A percentile compares a stretch with the other conserved stretches of the same genome.
Evolutionary conservation across 2,113 vertebrate species (phyloP).

Genomic region (Murina feae): DNA sequence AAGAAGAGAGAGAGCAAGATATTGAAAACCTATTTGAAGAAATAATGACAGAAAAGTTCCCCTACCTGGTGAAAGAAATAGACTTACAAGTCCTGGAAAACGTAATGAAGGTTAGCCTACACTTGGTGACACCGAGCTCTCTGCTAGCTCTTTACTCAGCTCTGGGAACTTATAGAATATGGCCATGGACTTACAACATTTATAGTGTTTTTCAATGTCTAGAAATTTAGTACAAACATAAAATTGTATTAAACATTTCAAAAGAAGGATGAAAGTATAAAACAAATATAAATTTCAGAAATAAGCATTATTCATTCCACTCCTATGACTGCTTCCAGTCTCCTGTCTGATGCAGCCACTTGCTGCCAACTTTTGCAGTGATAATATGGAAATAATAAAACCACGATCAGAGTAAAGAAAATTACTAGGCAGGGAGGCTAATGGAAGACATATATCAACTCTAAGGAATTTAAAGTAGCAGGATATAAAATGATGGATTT

Average conservation of each 20-base stretch:
- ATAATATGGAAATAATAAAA: slow-evolving; percentile 10
- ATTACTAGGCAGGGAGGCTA: background rate
- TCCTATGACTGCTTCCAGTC: background rate
- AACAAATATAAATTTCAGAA: background rate
- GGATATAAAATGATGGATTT: background rate
- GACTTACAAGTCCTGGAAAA: too few relatives aligned
- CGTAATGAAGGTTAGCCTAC: background rate
- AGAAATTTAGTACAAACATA: background rate
- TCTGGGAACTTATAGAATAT: background rate
- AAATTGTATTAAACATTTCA: background rate
- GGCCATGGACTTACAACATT: background rate
- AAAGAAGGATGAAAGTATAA: background rate
- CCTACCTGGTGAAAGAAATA: too few relatives aligned
- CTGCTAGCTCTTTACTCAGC: background rate
- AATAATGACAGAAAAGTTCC: too few relatives aligned
- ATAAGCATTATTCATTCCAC: background rate
- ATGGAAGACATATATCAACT: background rate
- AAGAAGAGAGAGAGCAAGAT: too few relatives aligned
- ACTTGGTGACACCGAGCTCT: background rate
- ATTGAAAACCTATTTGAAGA: too few relatives aligned
- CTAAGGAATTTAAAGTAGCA: background rate
- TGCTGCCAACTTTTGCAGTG: background rate
- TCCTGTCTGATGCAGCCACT: background rate
- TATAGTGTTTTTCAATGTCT: background rate
- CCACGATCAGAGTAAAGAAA: background rate